Evolutionary conservation across 2,113 vertebrate species (phyloP), one percentile per base, ranked within the genome.

Genomic region (Ondatra zibethicus): DNA sequence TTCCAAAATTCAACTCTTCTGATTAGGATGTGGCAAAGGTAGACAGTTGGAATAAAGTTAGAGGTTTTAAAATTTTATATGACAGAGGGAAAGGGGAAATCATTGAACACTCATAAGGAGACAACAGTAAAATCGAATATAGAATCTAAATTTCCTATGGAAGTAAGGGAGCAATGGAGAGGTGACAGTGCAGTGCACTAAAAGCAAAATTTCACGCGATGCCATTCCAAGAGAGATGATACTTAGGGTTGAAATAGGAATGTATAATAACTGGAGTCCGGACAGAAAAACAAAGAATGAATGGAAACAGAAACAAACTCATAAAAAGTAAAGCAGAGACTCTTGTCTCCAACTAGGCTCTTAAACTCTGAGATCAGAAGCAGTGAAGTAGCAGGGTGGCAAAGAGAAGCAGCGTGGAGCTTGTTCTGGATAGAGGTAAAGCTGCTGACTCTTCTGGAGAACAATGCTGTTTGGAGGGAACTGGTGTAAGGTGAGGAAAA

Each of bases 211-310:
- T 68, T 84, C 50, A 50, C 78, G 84, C 3, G 27, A 14, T 17
- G 50, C 47, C 27, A 9, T 96, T 93, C 89, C 68, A 89, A 91
- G 29, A 93, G 23, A 77, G 72, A 73, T 73, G 25, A 39, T 87
- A 92, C 68, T 92, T 93, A 84, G 10, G 50, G 66, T 50, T 93
- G 61, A 17, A 89, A 96, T 75, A 84, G 36, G 9, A 91, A 93
- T 47, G 1, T 31, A 94, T 70, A 75, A 80, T 91, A 76, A 11
- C 7, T 12, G 50, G 19, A 93, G 63, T 73, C 61, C 70, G 88
- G 13, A 82, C 1, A 58, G 58, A 77, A 94, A 9, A 47, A 63
- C 17, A 90, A 84, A 87, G 29, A 81, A 52, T 33, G 31, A 61
- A 84, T 88, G 33, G 21, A 33, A 77, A 87, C 10, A 82, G 61